Conservation (phyloP, 2,113 vertebrate species). For the Sula dactylatra region DNA sequence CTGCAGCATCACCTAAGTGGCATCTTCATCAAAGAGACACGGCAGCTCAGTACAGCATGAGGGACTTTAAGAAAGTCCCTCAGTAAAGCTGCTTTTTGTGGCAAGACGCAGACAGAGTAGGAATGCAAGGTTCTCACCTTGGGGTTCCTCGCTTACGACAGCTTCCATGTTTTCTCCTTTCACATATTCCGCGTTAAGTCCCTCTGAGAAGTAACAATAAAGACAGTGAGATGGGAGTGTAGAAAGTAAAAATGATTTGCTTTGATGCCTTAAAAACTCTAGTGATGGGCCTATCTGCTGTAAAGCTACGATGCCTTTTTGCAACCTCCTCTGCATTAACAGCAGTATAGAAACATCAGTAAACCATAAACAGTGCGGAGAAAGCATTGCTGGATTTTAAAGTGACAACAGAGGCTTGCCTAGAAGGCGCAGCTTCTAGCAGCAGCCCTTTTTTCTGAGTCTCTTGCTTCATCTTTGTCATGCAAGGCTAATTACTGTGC, state of each 20-base stretch:
- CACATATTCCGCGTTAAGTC: slow-evolving; percentile 85
- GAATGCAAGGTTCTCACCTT: slow-evolving; percentile 77
- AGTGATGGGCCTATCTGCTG: not conserved
- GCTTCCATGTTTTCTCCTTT: slow-evolving; percentile 89
- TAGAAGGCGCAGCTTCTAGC: not conserved
- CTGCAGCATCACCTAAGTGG: not conserved
- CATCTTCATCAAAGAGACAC: not conserved
- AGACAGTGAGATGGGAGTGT: not conserved
- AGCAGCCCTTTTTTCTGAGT: not conserved
- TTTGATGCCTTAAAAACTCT: not conserved
- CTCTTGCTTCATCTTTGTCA: not conserved
- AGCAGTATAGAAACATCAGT: not conserved
- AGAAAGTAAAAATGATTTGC: not conserved
- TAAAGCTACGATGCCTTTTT: not conserved
- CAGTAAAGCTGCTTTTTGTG: not conserved
- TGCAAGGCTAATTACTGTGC: not conserved
- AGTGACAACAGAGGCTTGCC: not conserved
- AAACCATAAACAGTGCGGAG: not conserved
- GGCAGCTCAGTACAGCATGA: rapidly evolving
- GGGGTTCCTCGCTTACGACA: slow-evolving; percentile 88
- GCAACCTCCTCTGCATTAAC: not conserved
- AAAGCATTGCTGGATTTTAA: not conserved
- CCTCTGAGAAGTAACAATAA: slow-evolving; percentile 78
- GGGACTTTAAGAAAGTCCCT: not conserved
- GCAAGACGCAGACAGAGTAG: not conserved